Evolutionary conservation across 2,888 invertebrate genomes (phyloP), one percentile per base, ranked within the genome.

Genomic region (Hypselothyrea guttata): DNA sequence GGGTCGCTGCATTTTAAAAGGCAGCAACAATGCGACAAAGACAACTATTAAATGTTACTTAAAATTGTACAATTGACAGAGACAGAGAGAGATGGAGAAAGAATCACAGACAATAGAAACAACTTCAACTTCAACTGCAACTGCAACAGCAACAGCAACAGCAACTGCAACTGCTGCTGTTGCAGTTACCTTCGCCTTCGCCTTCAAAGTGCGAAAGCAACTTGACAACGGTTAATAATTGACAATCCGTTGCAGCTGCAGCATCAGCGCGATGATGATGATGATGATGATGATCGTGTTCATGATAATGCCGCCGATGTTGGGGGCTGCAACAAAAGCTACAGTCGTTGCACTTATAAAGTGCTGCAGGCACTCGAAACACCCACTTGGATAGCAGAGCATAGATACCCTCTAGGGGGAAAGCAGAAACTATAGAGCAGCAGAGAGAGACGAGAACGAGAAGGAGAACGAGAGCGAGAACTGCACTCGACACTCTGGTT

Each of bases 201-300:
- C 55, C 62, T 65, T 58, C 58, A 58, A 78, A 83, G 79, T 79
- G 76, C 76, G 72, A 76, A 82, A 68, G 72, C 81, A 69, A 75
- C 77, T 75, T 81, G 77, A 76, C 76, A 81, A 78, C 73, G 65
- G 71, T 74, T 75, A 67, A 72, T 75, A 75, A 75, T 75, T 78
- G 76, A 78, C 83, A 67, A 71, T 75, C 60, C 54, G 67, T 40
- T 68, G 58, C 58, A 76, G 76, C 67, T 69, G 79, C 72, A 65
- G 56, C 57, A 62, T 45, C 52, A 35, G 28, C 45, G 31, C 12
- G 15, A 27, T 38, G 15, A 22, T 18, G 41, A 51, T 55, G 47
- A 51, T 54, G 46, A 46, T 54, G 46, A 54, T 45, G 62, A 61
- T 67, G 46, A 41, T 52, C 49, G 34, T 16, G 37, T 16, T 5